Base-by-base conservation (phyloP, 2,888 invertebrate genomes). In the Ceramica pisi region DNA sequence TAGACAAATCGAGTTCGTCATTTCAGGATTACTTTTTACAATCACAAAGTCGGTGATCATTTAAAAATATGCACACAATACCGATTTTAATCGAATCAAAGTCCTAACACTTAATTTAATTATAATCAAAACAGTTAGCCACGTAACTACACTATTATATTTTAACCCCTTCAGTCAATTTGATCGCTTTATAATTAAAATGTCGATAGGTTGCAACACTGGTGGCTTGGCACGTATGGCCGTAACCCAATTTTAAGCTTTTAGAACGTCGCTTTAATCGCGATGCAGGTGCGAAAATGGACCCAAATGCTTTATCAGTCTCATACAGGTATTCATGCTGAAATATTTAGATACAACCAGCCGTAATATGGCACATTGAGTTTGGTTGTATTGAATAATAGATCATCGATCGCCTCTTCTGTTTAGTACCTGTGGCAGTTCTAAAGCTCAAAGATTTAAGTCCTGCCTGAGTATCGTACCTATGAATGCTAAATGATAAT, bases 221-320 rank as follows among this genome's bases (percentile, higher is more conserved):
- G 55, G 16, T 51, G 56, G 35, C 26, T 21, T 48, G 48, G 50
- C 76, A 66, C 19, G 31, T 53, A 26, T 35, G 46, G 31, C 26
- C 59, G 31, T 75, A 77, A 83, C 59, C 84, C 86, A 77, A 81
- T 85, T 85, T 83, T 56, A 67, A 69, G 68, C 71, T 71, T 64
- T 67, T 23, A n/a, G 60, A 68, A 75, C 67, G 46, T 16, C 53
- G 63, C 46, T 67, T 67, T 78, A 72, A 57, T 62, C 46, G 67
- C 48, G 67, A 41, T 55, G 67, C 72, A 78, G 67, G 76, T 78
- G 66, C 62, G 69, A 78, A 83, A 83, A 78, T 83, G 60, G 68
- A 48, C 51, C 60, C n/a, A 67, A 71, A 44, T 21, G 21, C 53
- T 71, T 72, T 71, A 65, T 76, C 44, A 53, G 53, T 46, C 2